A percentile compares a stretch with the other conserved stretches of the same genome.
Conservation (phyloP, 2,113 vertebrate species). For the Corythornis madagascariensis region DNA sequence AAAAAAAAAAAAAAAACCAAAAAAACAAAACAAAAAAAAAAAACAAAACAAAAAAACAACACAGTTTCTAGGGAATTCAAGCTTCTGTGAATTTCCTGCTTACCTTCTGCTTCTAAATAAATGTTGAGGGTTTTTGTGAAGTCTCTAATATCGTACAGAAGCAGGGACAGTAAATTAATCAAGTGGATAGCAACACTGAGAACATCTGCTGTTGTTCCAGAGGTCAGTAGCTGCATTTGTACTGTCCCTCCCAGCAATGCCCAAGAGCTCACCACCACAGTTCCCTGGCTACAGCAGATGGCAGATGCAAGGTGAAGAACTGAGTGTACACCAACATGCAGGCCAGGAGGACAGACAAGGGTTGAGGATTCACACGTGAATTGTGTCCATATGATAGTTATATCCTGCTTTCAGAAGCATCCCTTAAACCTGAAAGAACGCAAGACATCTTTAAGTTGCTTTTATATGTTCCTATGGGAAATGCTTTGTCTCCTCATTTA, state of each 20-base stretch:
- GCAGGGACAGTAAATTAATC: not conserved
- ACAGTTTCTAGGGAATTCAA: not conserved
- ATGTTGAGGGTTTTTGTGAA: not conserved
- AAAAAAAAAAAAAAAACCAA: too few species aligned
- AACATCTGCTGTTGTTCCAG: not conserved
- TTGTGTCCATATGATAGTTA: not conserved
- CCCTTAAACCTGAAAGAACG: not conserved
- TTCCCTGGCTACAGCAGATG: not conserved
- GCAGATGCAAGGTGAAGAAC: not conserved
- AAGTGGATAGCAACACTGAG: not conserved
- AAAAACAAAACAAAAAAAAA: too few species aligned
- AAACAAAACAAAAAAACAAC: too few species aligned
- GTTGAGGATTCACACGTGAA: not conserved
- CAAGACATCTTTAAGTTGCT: not conserved
- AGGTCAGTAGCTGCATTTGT: not conserved
- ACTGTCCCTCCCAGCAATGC: not conserved
- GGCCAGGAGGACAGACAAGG: not conserved
- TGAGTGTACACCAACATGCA: not conserved
- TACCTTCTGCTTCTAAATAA: not conserved
- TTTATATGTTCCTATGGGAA: not conserved
- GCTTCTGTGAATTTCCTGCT: not conserved
- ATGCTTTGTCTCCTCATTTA: not conserved
- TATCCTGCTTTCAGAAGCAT: not conserved
- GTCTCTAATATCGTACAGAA: not conserved
- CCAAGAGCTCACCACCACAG: not conserved